phyloP scores from a whole-genome alignment of 2,797 vertebrate genomes.

The Coccyzus lansbergi region DNA sequence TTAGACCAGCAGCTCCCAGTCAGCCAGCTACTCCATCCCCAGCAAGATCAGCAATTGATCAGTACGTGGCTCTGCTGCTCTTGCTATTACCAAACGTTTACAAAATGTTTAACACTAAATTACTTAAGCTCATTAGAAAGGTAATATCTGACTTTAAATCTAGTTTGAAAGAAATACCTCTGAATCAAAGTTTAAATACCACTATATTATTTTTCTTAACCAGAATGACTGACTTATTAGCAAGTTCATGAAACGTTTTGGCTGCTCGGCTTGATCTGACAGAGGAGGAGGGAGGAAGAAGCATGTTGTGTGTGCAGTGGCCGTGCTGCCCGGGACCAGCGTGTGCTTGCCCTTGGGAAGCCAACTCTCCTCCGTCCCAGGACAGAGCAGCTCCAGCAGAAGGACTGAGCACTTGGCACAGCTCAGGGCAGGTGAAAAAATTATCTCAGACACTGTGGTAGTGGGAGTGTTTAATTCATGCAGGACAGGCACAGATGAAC shows the following conservation, averaged over 20 bases:
- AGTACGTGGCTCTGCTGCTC: neutral
- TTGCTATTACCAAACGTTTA: neutral
- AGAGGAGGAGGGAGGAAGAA: neutral
- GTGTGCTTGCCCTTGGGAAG: neutral
- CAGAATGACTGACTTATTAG: neutral
- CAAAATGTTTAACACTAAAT: neutral
- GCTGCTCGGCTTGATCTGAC: neutral
- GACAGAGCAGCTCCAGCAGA: neutral
- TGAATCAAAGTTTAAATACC: neutral
- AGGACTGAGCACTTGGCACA: neutral
- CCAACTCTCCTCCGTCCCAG: neutral
- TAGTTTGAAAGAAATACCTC: neutral
- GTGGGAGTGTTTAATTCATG: neutral
- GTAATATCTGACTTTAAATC: neutral
- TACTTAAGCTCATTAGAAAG: neutral
- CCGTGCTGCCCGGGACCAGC: accelerated
- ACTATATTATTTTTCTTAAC: neutral
- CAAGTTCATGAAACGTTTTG: neutral
- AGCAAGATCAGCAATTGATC: neutral
- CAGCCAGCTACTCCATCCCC: neutral
- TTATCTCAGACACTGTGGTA: accelerated
- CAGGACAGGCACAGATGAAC: neutral
- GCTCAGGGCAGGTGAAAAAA: accelerated
- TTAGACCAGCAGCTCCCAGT: neutral
- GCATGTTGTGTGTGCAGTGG: neutral